Evolutionary conservation across 2,797 vertebrate species (phyloP).

Genomic region (Nannoperca australis): DNA sequence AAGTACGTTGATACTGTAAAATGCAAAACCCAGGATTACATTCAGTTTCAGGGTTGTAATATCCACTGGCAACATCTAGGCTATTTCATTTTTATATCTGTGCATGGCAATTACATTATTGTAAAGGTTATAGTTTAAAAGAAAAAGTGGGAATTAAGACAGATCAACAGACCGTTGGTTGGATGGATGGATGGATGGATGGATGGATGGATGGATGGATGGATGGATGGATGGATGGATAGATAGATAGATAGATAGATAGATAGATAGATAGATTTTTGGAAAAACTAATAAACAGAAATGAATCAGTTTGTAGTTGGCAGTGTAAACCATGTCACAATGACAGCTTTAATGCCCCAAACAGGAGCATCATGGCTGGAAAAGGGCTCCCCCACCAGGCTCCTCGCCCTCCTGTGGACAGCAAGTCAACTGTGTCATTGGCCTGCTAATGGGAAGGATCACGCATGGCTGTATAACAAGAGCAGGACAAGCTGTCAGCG

Average conservation of each 20-base stretch:
- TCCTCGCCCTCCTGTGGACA: slow-evolving; percentile 48
- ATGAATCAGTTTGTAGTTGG: neutral
- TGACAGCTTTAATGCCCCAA: slow-evolving; percentile 44
- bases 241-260: too few relatives aligned
- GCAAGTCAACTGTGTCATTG: slow-evolving; percentile 76
- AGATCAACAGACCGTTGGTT: too few relatives aligned
- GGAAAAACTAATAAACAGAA: too few relatives aligned
- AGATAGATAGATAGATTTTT: too few relatives aligned
- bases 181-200: too few relatives aligned
- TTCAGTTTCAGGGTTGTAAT: neutral
- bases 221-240: too few relatives aligned
- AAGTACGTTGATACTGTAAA: neutral
- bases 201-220: too few relatives aligned
- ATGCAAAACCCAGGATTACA: neutral
- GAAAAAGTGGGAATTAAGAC: too few relatives aligned
- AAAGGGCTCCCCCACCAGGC: slow-evolving; percentile 21
- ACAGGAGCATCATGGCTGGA: slow-evolving; percentile 46
- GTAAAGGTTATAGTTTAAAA: too few relatives aligned
- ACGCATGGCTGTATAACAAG: slow-evolving; percentile 75
- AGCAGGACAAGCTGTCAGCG: slow-evolving; percentile 75
- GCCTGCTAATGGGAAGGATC: slow-evolving; percentile 73
- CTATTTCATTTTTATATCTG: neutral
- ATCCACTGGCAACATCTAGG: neutral
- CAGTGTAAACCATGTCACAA: slow-evolving; percentile 23
- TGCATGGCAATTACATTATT: neutral